Evolutionary conservation across 1,140 invertebrate genomes (phyloP).

Genomic region (Drosophila gunungcola): DNA sequence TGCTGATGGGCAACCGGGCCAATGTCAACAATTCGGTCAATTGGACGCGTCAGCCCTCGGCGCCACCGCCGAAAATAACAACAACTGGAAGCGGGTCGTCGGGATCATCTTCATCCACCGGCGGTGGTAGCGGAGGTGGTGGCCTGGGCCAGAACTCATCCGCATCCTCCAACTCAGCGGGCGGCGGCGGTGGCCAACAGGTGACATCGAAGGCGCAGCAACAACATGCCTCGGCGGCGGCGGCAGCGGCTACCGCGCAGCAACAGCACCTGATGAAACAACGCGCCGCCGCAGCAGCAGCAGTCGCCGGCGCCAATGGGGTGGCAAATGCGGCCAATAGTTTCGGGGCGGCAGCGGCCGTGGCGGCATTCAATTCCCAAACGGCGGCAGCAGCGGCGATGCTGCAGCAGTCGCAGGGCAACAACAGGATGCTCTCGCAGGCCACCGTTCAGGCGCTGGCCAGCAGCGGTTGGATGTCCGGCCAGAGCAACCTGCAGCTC

Average conservation of each 20-base stretch:
- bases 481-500: conserved; percentile 70
- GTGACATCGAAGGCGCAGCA: conserved; percentile 54
- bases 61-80: conserved; percentile 82
- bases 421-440: conserved; percentile 64
- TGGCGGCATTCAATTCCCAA: conserved; percentile 70
- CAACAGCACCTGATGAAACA: conserved; percentile 73
- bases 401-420: conserved; percentile 54
- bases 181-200: conserved; percentile 9
- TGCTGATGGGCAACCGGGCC: conserved; percentile 87
- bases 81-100: neutral
- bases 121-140: neutral
- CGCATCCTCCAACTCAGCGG: conserved; percentile 22
- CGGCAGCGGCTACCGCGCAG: conserved; percentile 82
- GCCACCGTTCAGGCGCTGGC: conserved; percentile 78
- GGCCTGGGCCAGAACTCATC: neutral
- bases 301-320: conserved; percentile 56
- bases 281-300: conserved; percentile 56
- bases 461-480: conserved; percentile 76
- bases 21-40: conserved; percentile 86
- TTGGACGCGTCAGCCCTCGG: conserved; percentile 87
- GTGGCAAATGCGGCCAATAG: conserved; percentile 44
- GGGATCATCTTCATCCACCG: conserved; percentile 36
- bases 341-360: conserved; percentile 63
- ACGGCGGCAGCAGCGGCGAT: conserved; percentile 61
- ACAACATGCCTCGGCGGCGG: conserved; percentile 29